Evolutionary conservation across 2,888 invertebrate genomes (phyloP).

Genomic region (Pelosia muscerda): DNA sequence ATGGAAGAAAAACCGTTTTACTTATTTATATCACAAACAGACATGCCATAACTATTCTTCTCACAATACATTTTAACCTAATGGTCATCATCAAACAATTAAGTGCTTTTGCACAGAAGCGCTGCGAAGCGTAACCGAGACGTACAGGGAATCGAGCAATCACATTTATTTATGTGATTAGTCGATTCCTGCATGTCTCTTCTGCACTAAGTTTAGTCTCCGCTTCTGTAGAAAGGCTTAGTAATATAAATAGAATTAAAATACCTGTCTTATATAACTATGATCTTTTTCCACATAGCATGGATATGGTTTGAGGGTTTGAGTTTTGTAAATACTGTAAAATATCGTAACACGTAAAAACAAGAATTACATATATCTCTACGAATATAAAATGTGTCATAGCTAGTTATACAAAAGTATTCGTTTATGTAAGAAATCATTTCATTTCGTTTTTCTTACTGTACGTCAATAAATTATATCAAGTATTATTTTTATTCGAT

Average conservation of each 20-base stretch:
- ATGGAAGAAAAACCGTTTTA: background rate
- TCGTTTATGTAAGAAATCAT: background rate
- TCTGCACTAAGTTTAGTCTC: too few relatives aligned
- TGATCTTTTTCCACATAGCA: background rate
- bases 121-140: background rate
- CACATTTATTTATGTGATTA: background rate
- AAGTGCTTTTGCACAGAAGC: background rate
- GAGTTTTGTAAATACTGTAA: too few relatives aligned
- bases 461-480: too few relatives aligned
- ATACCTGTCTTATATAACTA: background rate
- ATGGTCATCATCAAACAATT: background rate
- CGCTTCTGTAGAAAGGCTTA: background rate
- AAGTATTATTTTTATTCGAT: background rate
- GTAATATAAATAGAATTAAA: background rate
- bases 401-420: background rate
- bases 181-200: too few relatives aligned
- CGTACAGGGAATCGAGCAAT: background rate
- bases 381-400: too few relatives aligned
- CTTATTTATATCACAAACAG: background rate
- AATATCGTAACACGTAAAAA: too few relatives aligned
- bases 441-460: background rate
- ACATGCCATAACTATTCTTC: background rate
- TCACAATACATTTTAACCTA: background rate
- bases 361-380: background rate
- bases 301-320: background rate